phyloP scores from a whole-genome alignment of 1,140 invertebrate species.

The Aricia agestis region DNA sequence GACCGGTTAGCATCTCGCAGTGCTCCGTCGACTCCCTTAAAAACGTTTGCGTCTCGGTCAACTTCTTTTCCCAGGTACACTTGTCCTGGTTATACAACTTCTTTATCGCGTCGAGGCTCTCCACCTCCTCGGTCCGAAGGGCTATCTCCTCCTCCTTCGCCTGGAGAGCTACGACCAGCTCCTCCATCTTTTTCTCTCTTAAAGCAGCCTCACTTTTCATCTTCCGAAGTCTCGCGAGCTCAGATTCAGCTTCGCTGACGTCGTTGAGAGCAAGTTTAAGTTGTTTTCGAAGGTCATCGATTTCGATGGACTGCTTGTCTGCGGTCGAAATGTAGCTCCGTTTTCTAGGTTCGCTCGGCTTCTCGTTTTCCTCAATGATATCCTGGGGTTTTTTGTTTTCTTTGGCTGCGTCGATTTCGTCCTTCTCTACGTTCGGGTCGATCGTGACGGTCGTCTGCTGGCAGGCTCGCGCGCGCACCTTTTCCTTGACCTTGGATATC shows the following conservation, averaged over 20 bases:
- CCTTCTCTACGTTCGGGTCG: slow-evolving; percentile 60
- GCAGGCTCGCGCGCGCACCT: slow-evolving; percentile 78
- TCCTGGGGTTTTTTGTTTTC: slow-evolving; percentile 58
- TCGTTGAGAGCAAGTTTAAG: slow-evolving; percentile 66
- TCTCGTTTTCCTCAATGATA: slow-evolving; percentile 68
- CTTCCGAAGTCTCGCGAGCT: slow-evolving; percentile 82
- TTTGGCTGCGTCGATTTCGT: slow-evolving; percentile 71
- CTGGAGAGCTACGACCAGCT: slow-evolving; percentile 81
- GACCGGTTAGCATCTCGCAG: slow-evolving; percentile 79
- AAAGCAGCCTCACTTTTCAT: slow-evolving; percentile 79
- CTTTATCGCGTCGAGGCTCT: slow-evolving; percentile 80
- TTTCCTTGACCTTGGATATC: slow-evolving; percentile 86
- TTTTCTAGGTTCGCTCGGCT: slow-evolving; percentile 69
- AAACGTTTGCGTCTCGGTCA: slow-evolving; percentile 79
- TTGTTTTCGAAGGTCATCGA: slow-evolving; percentile 80
- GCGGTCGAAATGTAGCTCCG: slow-evolving; percentile 76
- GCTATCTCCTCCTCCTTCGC: slow-evolving; percentile 84
- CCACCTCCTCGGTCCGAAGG: slow-evolving; percentile 81
- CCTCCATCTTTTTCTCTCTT: slow-evolving; percentile 84
- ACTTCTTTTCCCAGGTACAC: slow-evolving; percentile 79
- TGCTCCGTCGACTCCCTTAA: slow-evolving; percentile 79
- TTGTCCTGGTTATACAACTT: slow-evolving; percentile 80
- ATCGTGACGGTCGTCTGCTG: slow-evolving; percentile 75
- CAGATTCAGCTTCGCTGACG: slow-evolving; percentile 78
- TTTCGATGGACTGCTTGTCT: slow-evolving; percentile 81